Evolutionary conservation across 2,888 invertebrate species (phyloP), one percentile per base, ranked within the genome.

Genomic region (Phorcus lineatus): DNA sequence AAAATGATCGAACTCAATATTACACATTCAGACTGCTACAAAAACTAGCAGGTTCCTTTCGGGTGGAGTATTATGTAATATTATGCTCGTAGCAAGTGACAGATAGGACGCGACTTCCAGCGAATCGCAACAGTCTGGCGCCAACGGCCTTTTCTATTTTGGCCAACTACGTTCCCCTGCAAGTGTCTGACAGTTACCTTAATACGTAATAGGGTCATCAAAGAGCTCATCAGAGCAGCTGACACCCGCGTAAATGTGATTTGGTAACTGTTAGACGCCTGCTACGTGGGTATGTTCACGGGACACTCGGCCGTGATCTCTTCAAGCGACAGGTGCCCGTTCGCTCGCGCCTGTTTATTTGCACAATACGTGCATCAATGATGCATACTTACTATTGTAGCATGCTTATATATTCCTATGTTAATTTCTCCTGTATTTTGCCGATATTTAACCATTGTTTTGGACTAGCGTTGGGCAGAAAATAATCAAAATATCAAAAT

Each of bases 401-500:
- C 40, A 24, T 74, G 47, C 52, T 40, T 28, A 74, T 74, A 24
- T 52, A 74, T 52, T 52, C 52, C 74, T 74, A 52, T 74, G 52
- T 52, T 74, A 74, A 74, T 74, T 74, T 74, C 74, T 74, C 52
- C 74, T 52, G 52, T 52, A 74, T 74, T 74, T 52, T 74, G 40
- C 40, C 24, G 52, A 16, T 74, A 52, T 74, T 52, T 74, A 74
- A 52, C 40, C 52, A 52, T 52, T 52, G 52, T 74, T 52, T 74
- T 74, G 40, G 52, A 19, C 74, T 52, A 52, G 22, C 24, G 47
- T 52, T 24, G 40, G 24, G 52, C 24, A 52, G 24, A 74, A 74
- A 74, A 74, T 74, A 52, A 74, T 74, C 47, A 74, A 74, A 74
- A 74, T 74, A 74, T 52, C 52, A 40, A 62, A 74, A 74, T 79